These are phyloP conservation scores for Incurvaria masculella DNA, from an alignment of 2,888 invertebrate genomes.

Conservation along the genomic window DNA sequence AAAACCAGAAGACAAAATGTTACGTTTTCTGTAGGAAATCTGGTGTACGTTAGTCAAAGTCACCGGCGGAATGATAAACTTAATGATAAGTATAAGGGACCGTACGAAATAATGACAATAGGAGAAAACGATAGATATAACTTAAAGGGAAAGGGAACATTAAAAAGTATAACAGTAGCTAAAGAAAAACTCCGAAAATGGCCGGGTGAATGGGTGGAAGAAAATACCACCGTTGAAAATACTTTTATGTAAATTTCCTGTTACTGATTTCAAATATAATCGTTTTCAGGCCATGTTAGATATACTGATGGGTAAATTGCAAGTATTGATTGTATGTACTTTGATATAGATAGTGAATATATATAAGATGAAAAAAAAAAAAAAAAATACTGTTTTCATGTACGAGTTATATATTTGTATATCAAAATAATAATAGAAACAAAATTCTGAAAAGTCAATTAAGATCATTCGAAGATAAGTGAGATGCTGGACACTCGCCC, in stretches of 20 bases:
- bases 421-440: no score
- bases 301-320: background rate
- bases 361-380: background rate
- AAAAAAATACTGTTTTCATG: background rate
- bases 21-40: constrained; percentile 10
- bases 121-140: background rate
- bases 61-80: constrained; percentile 18
- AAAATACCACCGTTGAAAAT: background rate
- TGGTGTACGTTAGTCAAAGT: constrained; percentile 17
- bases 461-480: background rate
- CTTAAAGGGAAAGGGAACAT: background rate
- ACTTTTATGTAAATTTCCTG: background rate
- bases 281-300: background rate
- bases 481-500: background rate
- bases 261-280: no score
- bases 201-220: background rate
- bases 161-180: background rate
- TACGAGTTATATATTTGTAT: no score
- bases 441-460: background rate
- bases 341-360: constrained; percentile 6
- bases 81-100: constrained; percentile 1
- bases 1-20: background rate
- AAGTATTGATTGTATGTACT: constrained; percentile 5
- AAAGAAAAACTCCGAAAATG: background rate
- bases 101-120: background rate